Evolutionary conservation across 2,113 vertebrate species (phyloP).

Genomic region (Himantopus leucocephalus): DNA sequence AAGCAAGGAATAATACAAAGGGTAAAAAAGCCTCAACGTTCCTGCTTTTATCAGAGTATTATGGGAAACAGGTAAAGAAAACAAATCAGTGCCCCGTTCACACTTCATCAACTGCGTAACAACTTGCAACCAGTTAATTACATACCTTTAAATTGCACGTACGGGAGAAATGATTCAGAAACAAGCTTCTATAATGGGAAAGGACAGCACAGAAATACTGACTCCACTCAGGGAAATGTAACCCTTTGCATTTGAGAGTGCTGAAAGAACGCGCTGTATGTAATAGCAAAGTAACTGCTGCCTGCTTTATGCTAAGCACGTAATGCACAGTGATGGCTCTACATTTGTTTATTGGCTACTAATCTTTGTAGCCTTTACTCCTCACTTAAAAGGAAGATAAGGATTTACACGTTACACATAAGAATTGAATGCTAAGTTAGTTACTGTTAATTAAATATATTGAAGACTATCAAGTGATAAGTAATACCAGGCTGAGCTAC

Average conservation of each 20-base stretch:
- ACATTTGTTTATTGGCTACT: neutral
- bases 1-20: constrained; percentile 54
- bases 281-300: neutral
- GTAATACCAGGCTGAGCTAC: neutral
- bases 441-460: neutral
- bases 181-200: constrained; percentile 17
- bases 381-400: neutral
- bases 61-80: constrained; percentile 68
- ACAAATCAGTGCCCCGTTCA: constrained; percentile 70
- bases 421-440: neutral
- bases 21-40: neutral
- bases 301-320: neutral
- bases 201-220: neutral
- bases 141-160: constrained; percentile 64
- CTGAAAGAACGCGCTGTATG: neutral
- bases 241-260: neutral
- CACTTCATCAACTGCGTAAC: constrained; percentile 75
- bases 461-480: neutral
- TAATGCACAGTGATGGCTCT: neutral
- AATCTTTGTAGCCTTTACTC: neutral
- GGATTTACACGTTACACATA: neutral
- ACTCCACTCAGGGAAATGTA: neutral
- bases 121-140: constrained; percentile 73
- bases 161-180: constrained; percentile 64
- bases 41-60: constrained; percentile 51